These are phyloP conservation scores for Aphidius colemani DNA, from an alignment of 2,888 invertebrate genomes.

Conservation along the genomic window DNA sequence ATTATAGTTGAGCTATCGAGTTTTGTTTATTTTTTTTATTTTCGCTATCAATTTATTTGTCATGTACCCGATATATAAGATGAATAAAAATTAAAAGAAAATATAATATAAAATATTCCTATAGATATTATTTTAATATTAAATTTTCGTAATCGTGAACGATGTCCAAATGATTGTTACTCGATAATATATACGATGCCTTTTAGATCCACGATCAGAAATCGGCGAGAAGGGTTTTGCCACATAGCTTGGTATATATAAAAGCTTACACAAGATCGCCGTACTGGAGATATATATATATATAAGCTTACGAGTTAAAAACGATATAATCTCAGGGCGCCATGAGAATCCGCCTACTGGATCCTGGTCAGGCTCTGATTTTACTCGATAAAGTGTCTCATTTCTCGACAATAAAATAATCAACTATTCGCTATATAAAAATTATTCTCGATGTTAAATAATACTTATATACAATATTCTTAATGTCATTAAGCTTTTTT, in stretches of 20 bases:
- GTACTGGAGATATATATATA: conserved; percentile 23
- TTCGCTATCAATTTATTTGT: neutral
- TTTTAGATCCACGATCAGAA: conserved; percentile 5
- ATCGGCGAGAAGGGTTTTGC: neutral
- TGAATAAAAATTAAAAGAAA: neutral
- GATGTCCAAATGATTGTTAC: no score
- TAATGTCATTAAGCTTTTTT: no score
- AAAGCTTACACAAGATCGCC: conserved; percentile 30
- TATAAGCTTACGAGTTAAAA: conserved; percentile 30
- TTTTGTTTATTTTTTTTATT: neutral
- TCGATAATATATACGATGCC: conserved; percentile 3
- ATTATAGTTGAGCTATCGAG: no score
- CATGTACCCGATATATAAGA: neutral
- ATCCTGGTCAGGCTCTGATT: no score
- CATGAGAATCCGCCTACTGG: conserved; percentile 40
- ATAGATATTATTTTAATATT: no score
- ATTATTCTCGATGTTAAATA: neutral
- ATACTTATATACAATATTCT: no score
- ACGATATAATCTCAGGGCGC: conserved; percentile 45
- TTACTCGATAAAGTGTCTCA: neutral
- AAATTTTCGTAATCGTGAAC: no score
- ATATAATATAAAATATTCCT: no score
- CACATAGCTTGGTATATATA: neutral
- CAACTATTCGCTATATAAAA: neutral
- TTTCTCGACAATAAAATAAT: neutral